Base-by-base conservation (phyloP, 2,888 invertebrate genomes). In the Drosophila kokeensis region DNA sequence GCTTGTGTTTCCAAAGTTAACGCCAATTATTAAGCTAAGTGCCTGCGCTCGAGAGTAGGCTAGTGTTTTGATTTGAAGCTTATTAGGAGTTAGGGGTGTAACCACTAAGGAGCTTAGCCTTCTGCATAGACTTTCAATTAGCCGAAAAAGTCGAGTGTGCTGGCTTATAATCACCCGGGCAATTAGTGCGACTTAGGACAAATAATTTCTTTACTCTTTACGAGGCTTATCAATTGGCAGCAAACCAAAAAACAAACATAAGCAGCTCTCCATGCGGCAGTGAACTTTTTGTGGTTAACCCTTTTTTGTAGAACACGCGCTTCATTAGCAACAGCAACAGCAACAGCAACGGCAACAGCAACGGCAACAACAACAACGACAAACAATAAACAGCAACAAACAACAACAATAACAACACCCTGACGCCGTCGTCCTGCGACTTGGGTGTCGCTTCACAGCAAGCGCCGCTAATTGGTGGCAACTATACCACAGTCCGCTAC, bases 381-480 rank as follows among this genome's bases (percentile, higher is more conserved):
- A 15, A 36, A 36, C 13, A 7, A 7, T 8, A 45, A 21, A 45
- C 21, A 45, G 8, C 15, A 45, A 45, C 45, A 45, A 45, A 15
- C 45, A 54, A 48, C 57, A 82, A 71, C 63, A 70, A 53, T 42
- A 64, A 45, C 50, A 60, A 45, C 70, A 68, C 58, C 80, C 73
- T 80, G 84, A 60, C 73, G n/a, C 13, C 57, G 38, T 42, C 11
- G 71, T 57, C 68, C 71, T 71, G 71, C 60, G 53, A 62, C 42
- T 72, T 72, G 74, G 82, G 69, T 82, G 81, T 72, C 69, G 79
- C 55, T n/a, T 72, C 87, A 83, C 90, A 88, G 84, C 83, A 67
- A 78, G 85, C 82, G 79, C 54, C 78, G 85, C 85, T 85, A 85
- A 85, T 85, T 85, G 85, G 85, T 89, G 85, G 90, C 84, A 84